A percentile compares a stretch with the other conserved stretches of the same genome.
Conservation (phyloP, 2,888 invertebrate genomes). For the Eudasyphora cyanicolor region DNA sequence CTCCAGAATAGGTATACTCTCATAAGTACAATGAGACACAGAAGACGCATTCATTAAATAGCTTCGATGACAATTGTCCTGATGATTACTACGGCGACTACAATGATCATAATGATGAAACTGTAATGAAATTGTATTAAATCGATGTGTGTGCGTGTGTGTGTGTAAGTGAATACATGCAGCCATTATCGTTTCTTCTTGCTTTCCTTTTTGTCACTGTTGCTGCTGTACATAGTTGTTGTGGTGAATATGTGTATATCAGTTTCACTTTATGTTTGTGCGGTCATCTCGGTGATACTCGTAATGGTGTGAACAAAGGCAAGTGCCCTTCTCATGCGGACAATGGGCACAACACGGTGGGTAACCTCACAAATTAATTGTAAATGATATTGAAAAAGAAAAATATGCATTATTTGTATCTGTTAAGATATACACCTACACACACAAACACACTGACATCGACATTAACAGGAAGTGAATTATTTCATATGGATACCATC, state of each 20-base stretch:
- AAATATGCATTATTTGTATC: conserved; percentile 16
- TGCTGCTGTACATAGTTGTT: neutral
- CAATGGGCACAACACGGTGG: neutral
- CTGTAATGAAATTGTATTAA: conserved; percentile 29
- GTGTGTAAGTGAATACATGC: neutral
- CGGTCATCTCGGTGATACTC: neutral
- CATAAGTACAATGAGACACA: neutral
- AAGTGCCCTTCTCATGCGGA: neutral
- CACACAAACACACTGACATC: neutral
- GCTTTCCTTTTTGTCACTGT: neutral
- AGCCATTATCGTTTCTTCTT: neutral
- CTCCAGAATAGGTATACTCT: too few relatives aligned
- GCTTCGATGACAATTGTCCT: conserved; percentile 55
- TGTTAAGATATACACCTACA: neutral
- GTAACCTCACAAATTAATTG: conserved; percentile 33
- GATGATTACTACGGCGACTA: conserved; percentile 55
- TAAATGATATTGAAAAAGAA: conserved; percentile 27
- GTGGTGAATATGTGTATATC: neutral
- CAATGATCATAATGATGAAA: conserved; percentile 44
- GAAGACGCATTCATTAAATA: conserved; percentile 47
- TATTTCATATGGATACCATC: neutral
- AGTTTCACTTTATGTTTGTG: too few relatives aligned
- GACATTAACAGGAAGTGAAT: neutral
- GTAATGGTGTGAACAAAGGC: conserved; percentile 15
- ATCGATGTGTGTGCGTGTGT: conserved; percentile 6